phyloP scores from a whole-genome alignment of 1,140 invertebrate genomes.

The Melitaea cinxia region DNA sequence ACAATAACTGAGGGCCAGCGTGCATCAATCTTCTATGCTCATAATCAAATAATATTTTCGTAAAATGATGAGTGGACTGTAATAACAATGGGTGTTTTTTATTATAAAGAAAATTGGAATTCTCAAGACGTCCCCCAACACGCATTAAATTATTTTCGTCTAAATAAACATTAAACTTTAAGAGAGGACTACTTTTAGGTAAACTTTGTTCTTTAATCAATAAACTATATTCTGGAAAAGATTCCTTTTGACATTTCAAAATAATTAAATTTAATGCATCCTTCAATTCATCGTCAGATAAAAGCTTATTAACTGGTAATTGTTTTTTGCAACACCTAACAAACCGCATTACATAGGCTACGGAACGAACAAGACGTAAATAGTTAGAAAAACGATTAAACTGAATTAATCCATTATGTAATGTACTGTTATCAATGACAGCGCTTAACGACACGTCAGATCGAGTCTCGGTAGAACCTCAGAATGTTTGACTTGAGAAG shows the following conservation, averaged over 20 bases:
- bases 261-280: slow-evolving; percentile 13
- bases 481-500: background rate
- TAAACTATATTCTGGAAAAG: slow-evolving; percentile 9
- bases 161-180: slow-evolving; percentile 29
- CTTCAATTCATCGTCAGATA: slow-evolving; percentile 3
- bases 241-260: slow-evolving; percentile 4
- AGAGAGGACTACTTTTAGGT: slow-evolving; percentile 16
- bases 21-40: slow-evolving; percentile 28
- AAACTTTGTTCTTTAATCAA: slow-evolving; percentile 10
- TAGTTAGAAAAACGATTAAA: slow-evolving; percentile 42
- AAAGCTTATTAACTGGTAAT: no score
- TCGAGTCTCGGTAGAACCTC: background rate
- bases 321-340: slow-evolving; percentile 31
- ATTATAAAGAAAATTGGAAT: slow-evolving; percentile 30
- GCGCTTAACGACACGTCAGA: background rate
- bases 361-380: slow-evolving; percentile 20
- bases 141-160: slow-evolving; percentile 27
- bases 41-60: slow-evolving; percentile 27
- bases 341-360: slow-evolving; percentile 36
- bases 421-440: background rate
- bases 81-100: slow-evolving; percentile 43
- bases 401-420: slow-evolving; percentile 22
- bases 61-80: slow-evolving; percentile 32
- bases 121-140: slow-evolving; percentile 32
- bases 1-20: slow-evolving; percentile 24